Conservation (phyloP, 1,140 invertebrate genomes). For the Neocloeon triangulifer region DNA sequence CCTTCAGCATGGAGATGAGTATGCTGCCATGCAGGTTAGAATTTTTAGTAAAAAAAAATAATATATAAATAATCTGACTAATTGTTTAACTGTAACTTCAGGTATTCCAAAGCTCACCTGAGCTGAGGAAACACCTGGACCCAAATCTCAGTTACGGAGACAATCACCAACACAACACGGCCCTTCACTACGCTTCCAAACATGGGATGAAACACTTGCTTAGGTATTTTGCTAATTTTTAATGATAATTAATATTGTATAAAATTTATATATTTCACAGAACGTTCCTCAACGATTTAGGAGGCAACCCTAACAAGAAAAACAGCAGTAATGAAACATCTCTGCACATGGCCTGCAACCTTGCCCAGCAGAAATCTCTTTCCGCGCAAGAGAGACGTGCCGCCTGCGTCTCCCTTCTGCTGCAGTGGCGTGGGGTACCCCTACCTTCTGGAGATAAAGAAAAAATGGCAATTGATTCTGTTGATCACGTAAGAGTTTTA, state of each 20-base stretch:
- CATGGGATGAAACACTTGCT: slow-evolving; percentile 42
- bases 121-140: slow-evolving; percentile 37
- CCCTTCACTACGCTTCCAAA: slow-evolving; percentile 39
- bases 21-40: slow-evolving; percentile 36
- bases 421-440: slow-evolving; percentile 34
- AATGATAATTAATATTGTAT: background rate
- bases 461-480: slow-evolving; percentile 28
- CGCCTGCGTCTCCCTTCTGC: slow-evolving; percentile 32
- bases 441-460: slow-evolving; percentile 29
- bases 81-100: slow-evolving; percentile 8
- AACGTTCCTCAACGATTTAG: slow-evolving; percentile 37
- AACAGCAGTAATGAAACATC: slow-evolving; percentile 38
- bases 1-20: slow-evolving; percentile 46
- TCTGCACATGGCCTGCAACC: slow-evolving; percentile 35
- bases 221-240: slow-evolving; percentile 16
- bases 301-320: slow-evolving; percentile 44
- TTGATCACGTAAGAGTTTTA: background rate
- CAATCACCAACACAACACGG: slow-evolving; percentile 39
- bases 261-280: slow-evolving; percentile 13
- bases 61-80: background rate
- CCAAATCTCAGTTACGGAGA: slow-evolving; percentile 47
- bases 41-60: slow-evolving; percentile 6
- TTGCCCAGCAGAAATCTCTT: slow-evolving; percentile 22
- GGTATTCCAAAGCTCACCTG: slow-evolving; percentile 33
- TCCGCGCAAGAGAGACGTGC: slow-evolving; percentile 31